Evolutionary conservation across 2,888 invertebrate genomes (phyloP).

Genomic region (Eucera pruinosa): DNA sequence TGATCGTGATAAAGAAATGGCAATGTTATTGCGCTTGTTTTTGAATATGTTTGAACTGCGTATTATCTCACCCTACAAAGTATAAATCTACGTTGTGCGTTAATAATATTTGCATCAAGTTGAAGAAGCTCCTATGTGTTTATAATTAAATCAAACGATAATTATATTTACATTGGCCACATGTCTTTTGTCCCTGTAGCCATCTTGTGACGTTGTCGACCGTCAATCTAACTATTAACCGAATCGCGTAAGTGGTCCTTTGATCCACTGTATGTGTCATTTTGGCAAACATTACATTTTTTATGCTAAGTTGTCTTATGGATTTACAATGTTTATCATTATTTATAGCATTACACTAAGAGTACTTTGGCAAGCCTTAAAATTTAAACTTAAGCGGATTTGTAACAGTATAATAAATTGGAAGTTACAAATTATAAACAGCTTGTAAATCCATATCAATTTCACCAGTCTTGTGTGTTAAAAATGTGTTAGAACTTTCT

Average conservation of each 20-base stretch:
- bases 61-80: slow-evolving; percentile 59
- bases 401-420: neutral
- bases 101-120: slow-evolving; percentile 70
- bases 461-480: slow-evolving; percentile 65
- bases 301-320: slow-evolving; percentile 70
- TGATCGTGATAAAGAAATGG: slow-evolving; percentile 63
- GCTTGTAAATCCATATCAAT: slow-evolving; percentile 75
- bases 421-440: slow-evolving; percentile 9
- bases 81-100: slow-evolving; percentile 64
- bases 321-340: slow-evolving; percentile 73
- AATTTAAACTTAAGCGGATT: neutral
- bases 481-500: slow-evolving; percentile 66
- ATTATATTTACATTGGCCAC: slow-evolving; percentile 78
- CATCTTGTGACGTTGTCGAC: slow-evolving; percentile 96
- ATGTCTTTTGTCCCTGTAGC: slow-evolving; percentile 87
- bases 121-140: slow-evolving; percentile 65
- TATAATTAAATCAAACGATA: slow-evolving; percentile 65
- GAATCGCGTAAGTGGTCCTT: slow-evolving; percentile 93
- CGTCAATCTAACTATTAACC: slow-evolving; percentile 96
- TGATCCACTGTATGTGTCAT: slow-evolving; percentile 82
- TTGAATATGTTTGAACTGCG: slow-evolving; percentile 65
- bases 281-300: slow-evolving; percentile 72
- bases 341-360: neutral
- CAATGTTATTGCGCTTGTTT: slow-evolving; percentile 66
- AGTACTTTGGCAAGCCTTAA: neutral